Evolutionary conservation across 2,113 vertebrate species (phyloP), one percentile per base, ranked within the genome.

Genomic region (Calcarius ornatus): DNA sequence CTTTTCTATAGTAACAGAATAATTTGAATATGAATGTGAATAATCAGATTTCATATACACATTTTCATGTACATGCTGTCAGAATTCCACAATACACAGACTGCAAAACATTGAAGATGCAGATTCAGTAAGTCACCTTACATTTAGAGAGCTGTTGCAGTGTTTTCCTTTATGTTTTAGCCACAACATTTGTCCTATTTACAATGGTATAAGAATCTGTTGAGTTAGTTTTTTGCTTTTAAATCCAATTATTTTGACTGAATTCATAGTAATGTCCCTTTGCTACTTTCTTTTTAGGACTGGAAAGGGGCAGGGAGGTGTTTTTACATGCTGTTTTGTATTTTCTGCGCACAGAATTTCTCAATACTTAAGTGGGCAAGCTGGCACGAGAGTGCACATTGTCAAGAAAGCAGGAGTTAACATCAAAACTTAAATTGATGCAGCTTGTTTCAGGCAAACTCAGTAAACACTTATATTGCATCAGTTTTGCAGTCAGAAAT

Each of bases 381-480:
- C 6, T 11, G 30, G n/a, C 84, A 24, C 4, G 63, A 59, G 40
- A 73, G 43, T 43, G 33, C 28, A 33, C 1, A 0, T 50, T 47
- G 64, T 63, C 77, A 75, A 88, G 27, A 89, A 59, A 40, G 24
- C 24, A 82, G 56, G 57, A 84, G 37, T 61, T 92, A 91, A 89
- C 59, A 79, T 15, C 60, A 63, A 88, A 88, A 72, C n/a, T 51
- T 79, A 54, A 96, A 61, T 48, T 79, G n/a, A 68, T 56, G 56
- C 79, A 88, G 14, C 30, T 88, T 91, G 40, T 96, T 81, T 91
- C 56, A 92, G 84, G 64, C 68, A 96, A 94, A 86, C 57, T 42
- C 43, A 91, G 57, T 79, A 75, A 96, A 82, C 38, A 85, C 96
- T 95, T 94, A 38, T 73, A 73, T 72, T 51, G 45, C 85, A 56